Evolutionary conservation across 2,888 invertebrate genomes (phyloP), one percentile per base, ranked within the genome.

Genomic region (Clostera curtula): DNA sequence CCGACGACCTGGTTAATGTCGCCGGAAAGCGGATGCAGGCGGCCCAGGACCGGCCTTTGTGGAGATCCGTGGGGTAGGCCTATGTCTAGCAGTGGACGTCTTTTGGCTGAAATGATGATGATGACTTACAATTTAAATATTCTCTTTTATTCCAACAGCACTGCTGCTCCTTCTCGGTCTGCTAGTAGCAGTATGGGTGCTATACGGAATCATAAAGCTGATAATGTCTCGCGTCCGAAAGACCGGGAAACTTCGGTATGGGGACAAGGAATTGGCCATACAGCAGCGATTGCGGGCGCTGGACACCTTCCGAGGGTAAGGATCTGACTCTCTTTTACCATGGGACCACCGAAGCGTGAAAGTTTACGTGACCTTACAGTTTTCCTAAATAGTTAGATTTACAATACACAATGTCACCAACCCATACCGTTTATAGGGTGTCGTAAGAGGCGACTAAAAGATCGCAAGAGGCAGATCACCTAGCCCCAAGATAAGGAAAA

Each of bases 291-390:
- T 83, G 16, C 55, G 87, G 34, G 91, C 93, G 1, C 83, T 94
- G 27, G 94, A 94, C 59, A 89, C 91, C 0, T 92, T 94, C 55
- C 85, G 94, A 71, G 94, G 94, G 93, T 93, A 73, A 70, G 73
- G 10, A 2, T 7, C 3, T 12, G 12, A 4, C 7, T 12, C n/a
- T 24, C 9, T 6, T 25, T 6, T 25, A 13, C 17, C 19, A 25
- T 19, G 13, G 12, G 5, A 2, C 17, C 10, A 7, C 3, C 5
- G 12, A 10, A 7, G 9, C n/a, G n/a, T n/a, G n/a, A n/a, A n/a
- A 16, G 10, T 11, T 7, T 6, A 11, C 9, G 18, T 19, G 19
- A 17, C 12, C 11, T 6, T 16, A 15, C n/a, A n/a, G n/a, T n/a
- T n/a, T n/a, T n/a, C n/a, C n/a, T n/a, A n/a, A n/a, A n/a, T n/a